These are phyloP conservation scores for Chionoecetes opilio DNA, from an alignment of 1,140 invertebrate genomes.

Conservation along the genomic window DNA sequence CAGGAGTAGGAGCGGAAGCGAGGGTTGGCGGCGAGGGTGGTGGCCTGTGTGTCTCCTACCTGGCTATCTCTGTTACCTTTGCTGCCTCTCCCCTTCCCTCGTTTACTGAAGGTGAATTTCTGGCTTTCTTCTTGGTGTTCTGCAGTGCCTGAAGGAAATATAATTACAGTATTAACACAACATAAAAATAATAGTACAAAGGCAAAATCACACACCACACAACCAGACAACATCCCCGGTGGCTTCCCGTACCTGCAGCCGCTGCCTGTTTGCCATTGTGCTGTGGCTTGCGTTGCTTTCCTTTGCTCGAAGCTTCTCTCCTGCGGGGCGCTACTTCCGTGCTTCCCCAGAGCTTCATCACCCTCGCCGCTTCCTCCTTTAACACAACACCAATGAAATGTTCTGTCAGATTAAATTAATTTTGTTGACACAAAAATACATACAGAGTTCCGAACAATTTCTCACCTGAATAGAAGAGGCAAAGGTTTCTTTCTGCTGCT, in stretches of 20 bases:
- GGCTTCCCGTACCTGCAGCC: not conserved
- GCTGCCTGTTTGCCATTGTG: not conserved
- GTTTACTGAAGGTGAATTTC: slow-evolving; percentile 74
- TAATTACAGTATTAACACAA: not conserved
- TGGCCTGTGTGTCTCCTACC: not conserved
- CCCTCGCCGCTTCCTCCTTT: slow-evolving; percentile 55
- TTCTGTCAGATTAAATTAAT: not conserved
- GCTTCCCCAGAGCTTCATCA: slow-evolving; percentile 22
- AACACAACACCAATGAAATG: not conserved
- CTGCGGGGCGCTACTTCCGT: slow-evolving; percentile 49
- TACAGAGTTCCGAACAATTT: not conserved
- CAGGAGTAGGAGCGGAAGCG: slow-evolving; percentile 71
- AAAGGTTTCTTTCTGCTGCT: slow-evolving; percentile 62
- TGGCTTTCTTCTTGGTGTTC: slow-evolving; percentile 69
- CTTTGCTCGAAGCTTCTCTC: slow-evolving; percentile 53
- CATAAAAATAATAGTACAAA: not conserved
- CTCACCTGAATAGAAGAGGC: slow-evolving; percentile 53
- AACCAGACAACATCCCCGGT: not conserved
- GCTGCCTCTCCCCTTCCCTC: slow-evolving; percentile 67
- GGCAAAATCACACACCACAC: not conserved
- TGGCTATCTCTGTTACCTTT: slow-evolving; percentile 41
- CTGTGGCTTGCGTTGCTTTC: slow-evolving; percentile 51
- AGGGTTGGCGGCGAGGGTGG: not conserved
- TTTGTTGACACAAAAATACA: not conserved
- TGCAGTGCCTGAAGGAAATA: not conserved